Percentiles rank a stretch among this genome's conserved stretches.
phyloP scores from a whole-genome alignment of 2,113 vertebrate genomes.

The Galemys pyrenaicus region DNA sequence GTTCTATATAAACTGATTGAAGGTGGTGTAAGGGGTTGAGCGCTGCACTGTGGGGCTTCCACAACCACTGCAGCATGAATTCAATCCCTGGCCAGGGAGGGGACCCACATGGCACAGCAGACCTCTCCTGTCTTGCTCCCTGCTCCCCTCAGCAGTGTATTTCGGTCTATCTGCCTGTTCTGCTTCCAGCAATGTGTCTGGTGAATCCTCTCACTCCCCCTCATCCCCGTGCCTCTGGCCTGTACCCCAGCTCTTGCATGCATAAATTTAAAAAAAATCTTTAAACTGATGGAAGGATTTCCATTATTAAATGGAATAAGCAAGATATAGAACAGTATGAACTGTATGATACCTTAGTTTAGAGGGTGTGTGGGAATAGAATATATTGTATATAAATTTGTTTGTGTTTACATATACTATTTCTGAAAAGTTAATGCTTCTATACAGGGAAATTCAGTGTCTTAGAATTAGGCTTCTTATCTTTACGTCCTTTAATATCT shows the following conservation, averaged over 20 bases:
- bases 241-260: too few relatives aligned
- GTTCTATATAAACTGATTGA: neutral
- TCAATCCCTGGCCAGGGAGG: too few relatives aligned
- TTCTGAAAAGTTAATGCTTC: conserved; percentile 36
- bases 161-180: too few relatives aligned
- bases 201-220: too few relatives aligned
- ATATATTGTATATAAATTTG: neutral
- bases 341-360: neutral
- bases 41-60: too few relatives aligned
- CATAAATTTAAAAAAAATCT: too few relatives aligned
- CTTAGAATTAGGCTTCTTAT: neutral
- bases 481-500: neutral
- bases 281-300: neutral
- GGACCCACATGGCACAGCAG: too few relatives aligned
- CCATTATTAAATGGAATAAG: neutral
- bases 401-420: conserved; percentile 5
- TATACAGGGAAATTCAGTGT: conserved; percentile 12
- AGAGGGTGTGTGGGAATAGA: neutral
- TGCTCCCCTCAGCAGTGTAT: too few relatives aligned
- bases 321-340: neutral
- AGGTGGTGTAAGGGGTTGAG: neutral
- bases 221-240: too few relatives aligned
- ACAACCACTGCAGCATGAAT: too few relatives aligned
- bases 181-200: too few relatives aligned
- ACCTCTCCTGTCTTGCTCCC: too few relatives aligned